Percentiles rank a stretch among this genome's conserved stretches.
phyloP scores from a whole-genome alignment of 2,888 invertebrate species.

The Agrotis exclamationis region DNA sequence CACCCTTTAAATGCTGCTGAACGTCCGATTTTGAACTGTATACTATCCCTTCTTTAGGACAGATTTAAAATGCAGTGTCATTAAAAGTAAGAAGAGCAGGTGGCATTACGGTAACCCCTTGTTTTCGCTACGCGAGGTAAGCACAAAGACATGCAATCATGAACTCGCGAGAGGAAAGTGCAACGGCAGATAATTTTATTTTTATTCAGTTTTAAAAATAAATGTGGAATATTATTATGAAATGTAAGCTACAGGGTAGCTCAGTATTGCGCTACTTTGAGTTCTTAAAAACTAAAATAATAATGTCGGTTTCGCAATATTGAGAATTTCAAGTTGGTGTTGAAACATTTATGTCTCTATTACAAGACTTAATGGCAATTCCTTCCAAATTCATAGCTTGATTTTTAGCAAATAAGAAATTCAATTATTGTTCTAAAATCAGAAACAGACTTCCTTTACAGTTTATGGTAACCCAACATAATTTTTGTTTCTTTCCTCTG shows the following conservation, averaged over 20 bases:
- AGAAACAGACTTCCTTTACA: too few relatives aligned
- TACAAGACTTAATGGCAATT: too few relatives aligned
- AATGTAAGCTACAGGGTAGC: background rate
- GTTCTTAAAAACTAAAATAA: background rate
- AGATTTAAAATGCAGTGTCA: background rate
- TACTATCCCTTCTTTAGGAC: rapidly evolving
- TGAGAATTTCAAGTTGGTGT: too few relatives aligned
- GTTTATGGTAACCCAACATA: too few relatives aligned
- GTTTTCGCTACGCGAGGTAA: background rate
- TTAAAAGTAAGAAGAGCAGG: background rate
- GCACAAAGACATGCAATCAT: slow-evolving; percentile 15
- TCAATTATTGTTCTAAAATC: too few relatives aligned
- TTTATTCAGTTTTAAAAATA: background rate
- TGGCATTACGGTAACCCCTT: slow-evolving; percentile 1
- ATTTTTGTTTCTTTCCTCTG: too few relatives aligned
- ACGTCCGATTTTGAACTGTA: slow-evolving; percentile 2
- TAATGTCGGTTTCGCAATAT: background rate
- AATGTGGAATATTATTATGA: background rate
- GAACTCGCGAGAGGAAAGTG: slow-evolving; percentile 2
- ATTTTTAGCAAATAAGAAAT: too few relatives aligned
- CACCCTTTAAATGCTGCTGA: background rate
- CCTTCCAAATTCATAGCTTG: too few relatives aligned
- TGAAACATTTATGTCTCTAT: too few relatives aligned
- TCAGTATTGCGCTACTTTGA: too few relatives aligned
- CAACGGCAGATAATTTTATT: background rate